These are phyloP conservation scores for Phenganax marumi DNA, from an alignment of 92 coral and sea anemone genomes.

Conservation along the genomic window DNA sequence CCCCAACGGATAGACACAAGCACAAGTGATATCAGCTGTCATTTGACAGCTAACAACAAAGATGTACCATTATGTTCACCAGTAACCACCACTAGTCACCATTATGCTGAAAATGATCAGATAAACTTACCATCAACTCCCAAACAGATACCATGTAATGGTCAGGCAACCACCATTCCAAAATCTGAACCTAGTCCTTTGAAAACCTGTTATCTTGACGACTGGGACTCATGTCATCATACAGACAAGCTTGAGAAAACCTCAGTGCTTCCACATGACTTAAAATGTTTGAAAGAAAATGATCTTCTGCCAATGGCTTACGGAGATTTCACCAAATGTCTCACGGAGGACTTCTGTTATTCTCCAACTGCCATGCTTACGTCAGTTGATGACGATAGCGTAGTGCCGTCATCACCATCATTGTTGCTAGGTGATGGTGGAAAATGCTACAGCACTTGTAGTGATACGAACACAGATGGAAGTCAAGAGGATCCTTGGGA, in stretches of 20 bases:
- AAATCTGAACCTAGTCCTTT: not conserved
- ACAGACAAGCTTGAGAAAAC: not conserved
- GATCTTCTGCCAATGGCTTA: conserved; percentile 28
- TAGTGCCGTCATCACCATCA: conserved; percentile 40
- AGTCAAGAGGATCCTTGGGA: conserved; percentile 13
- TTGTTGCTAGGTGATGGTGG: not conserved
- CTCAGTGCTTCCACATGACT: conserved; percentile 12
- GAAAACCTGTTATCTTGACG: not conserved
- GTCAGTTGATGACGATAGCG: conserved; percentile 36
- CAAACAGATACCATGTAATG: not conserved
- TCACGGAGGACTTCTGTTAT: conserved; percentile 23
- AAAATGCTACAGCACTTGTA: not conserved
- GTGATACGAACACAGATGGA: conserved; percentile 21
- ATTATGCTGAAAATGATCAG: not conserved
- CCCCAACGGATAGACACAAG: not conserved
- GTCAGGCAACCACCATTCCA: not conserved
- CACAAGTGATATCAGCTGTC: too few relatives aligned
- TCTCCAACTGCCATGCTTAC: conserved; percentile 4
- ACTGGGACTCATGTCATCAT: conserved; percentile 1
- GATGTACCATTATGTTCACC: not conserved
- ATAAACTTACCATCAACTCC: not conserved
- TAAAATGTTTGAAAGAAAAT: conserved; percentile 15
- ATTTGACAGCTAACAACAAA: too few relatives aligned
- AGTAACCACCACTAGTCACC: not conserved
- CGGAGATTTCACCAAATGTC: conserved; percentile 39